Base-by-base conservation (phyloP, 53 echinoderm and acorn worm species). In the Luidia sarsii region DNA sequence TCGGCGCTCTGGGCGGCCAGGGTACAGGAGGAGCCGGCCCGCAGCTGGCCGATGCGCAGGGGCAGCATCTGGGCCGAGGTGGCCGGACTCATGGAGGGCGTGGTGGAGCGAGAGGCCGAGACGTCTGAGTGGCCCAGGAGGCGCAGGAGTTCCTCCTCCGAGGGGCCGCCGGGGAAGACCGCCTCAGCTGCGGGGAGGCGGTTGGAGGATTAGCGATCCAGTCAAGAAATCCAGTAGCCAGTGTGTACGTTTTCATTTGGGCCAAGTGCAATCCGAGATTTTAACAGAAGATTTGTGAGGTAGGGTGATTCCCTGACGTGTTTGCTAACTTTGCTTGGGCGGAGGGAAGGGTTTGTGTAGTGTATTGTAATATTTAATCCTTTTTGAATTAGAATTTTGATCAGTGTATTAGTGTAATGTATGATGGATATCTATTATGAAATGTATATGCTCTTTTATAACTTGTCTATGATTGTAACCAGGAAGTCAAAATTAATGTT, bases 71-170 rank as follows among this genome's bases (percentile, higher is more conserved):
- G 87, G 64, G 87, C 87, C 18, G 94, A 94, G 72, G 94, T 81
- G 9, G 99, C 99, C 8, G 99, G 99, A 77, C 99, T 99, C 70
- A 99, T 94, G 50, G 99, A 99, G 25, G 99, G 99, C 16, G 99
- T 99, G 43, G 99, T 99, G 46, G 91, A 91, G 7, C 99, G 91
- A 39, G 99, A 99, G 81, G 99, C 89, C 3, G 91, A 94, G 41
- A 99, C 85, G 19, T 93, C 88, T 19, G 72, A 70, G 61, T 93
- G 93, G 7, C 99, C 94, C 0, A 99, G 85, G 7, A 99, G 82
- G 46, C 84, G 83, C 54, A 99, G 91, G n/a, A 99, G 89, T 39
- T 99, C 99, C 33, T 89, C 89, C 51, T 94, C 94, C 8, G 93
- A 82, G 20, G 91, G 91, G 1, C 97, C 99, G 21, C 94, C 99